Percentiles rank a stretch among this genome's conserved stretches.
These are phyloP conservation scores for Eurytoma adleriae DNA, from an alignment of 2,888 invertebrate species.

Conservation along the genomic window DNA sequence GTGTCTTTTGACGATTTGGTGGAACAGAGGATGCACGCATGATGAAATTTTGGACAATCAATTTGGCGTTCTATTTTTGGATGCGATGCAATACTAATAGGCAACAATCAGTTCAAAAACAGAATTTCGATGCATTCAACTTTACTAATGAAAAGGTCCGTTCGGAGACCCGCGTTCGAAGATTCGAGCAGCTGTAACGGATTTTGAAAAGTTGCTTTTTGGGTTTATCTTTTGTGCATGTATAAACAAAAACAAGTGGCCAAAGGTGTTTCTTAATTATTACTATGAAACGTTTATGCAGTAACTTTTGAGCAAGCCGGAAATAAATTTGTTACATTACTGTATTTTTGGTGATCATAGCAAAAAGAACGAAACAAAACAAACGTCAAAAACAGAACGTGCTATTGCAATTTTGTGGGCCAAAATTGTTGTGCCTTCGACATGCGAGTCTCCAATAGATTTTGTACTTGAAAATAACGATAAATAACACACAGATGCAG, in stretches of 20 bases:
- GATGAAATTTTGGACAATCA: constrained; percentile 36
- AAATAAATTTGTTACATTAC: constrained; percentile 50
- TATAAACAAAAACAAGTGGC: constrained; percentile 28
- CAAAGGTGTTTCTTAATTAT: constrained; percentile 32
- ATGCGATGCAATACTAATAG: constrained; percentile 9
- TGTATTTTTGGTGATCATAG: constrained; percentile 30
- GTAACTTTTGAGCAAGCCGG: constrained; percentile 40
- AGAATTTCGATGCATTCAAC: constrained; percentile 5
- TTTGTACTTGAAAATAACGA: constrained; percentile 30
- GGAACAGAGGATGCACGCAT: constrained; percentile 10
- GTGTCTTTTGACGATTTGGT: background rate
- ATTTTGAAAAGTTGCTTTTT: constrained; percentile 48
- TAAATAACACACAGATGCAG: constrained; percentile 23
- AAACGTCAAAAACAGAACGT: constrained; percentile 21
- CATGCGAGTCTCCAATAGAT: constrained; percentile 40
- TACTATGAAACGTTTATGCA: constrained; percentile 41
- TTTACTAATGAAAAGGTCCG: background rate
- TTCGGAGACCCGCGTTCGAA: constrained; percentile 48
- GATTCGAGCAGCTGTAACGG: constrained; percentile 55
- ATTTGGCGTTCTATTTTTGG: constrained; percentile 30
- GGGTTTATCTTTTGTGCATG: background rate
- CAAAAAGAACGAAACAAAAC: constrained; percentile 1
- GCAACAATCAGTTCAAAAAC: constrained; percentile 13
- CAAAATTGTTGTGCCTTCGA: constrained; percentile 51
- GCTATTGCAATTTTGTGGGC: constrained; percentile 40